phyloP scores from a whole-genome alignment of 1,140 invertebrate genomes.

The Ectropis grisescens region DNA sequence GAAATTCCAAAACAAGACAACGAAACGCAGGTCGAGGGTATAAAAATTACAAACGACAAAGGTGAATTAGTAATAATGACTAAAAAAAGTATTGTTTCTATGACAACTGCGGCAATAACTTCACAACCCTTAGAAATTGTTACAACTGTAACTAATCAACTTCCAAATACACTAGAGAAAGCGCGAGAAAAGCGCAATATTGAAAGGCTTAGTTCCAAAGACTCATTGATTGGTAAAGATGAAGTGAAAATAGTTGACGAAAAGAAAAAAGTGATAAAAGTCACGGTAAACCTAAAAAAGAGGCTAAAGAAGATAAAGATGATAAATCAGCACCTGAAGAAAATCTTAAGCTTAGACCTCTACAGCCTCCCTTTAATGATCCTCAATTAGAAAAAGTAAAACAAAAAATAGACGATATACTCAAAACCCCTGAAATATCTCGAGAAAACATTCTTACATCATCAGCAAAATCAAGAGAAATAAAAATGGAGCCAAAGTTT shows the following conservation, averaged over 20 bases:
- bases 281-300: constrained; percentile 8
- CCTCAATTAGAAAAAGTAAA: constrained; percentile 62
- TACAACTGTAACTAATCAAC: constrained; percentile 62
- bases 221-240: constrained; percentile 49
- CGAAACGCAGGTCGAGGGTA: constrained; percentile 64
- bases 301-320: constrained; percentile 9
- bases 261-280: constrained; percentile 13
- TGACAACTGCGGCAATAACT: constrained; percentile 70
- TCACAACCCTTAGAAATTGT: constrained; percentile 67
- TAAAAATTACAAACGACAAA: constrained; percentile 48
- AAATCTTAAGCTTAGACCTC: constrained; percentile 52
- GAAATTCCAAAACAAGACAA: constrained; percentile 52
- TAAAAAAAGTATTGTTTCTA: constrained; percentile 65
- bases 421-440: constrained; percentile 58
- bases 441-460: constrained; percentile 48
- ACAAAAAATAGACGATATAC: constrained; percentile 63
- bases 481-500: constrained; percentile 30
- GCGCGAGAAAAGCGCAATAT: constrained; percentile 64
- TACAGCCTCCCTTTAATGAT: constrained; percentile 55
- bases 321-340: constrained; percentile 35
- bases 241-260: constrained; percentile 5
- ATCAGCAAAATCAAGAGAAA: constrained; percentile 20
- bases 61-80: constrained; percentile 60
- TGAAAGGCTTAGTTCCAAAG: constrained; percentile 62
- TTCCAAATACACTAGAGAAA: constrained; percentile 60